Evolutionary conservation across 2,113 vertebrate genomes (phyloP), one percentile per base, ranked within the genome.

Genomic region (Calypte anna): DNA sequence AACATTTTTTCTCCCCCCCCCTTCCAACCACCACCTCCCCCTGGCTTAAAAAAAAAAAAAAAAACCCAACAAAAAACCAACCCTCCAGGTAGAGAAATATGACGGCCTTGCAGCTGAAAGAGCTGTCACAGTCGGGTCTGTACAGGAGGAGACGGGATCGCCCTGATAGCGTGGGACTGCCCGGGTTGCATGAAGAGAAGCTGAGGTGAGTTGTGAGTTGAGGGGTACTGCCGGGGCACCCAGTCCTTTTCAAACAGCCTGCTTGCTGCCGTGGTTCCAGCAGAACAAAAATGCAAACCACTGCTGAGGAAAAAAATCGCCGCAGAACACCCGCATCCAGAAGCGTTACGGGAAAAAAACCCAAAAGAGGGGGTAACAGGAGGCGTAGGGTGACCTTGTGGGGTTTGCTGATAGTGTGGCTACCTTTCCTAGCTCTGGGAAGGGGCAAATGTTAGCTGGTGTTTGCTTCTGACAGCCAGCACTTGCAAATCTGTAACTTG

Each of bases 91-190:
- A 93, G 90, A 93, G 92, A 84, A 97, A 93, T 91, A 99, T 99
- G 99, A 99, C 97, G 94, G 96, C 98, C 72, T 90, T 99, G 92
- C 98, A 98, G 97, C 98, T 99, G 92, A 99, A 99, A 95, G 99
- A 99, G 97, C 97, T 99, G 96, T 98, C 98, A 57, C 98, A 99
- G 55, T 99, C 99, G 23, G 98, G 98, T 94, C 98, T 99, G 95
- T 99, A 99, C 98, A 97, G 99, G 91, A 98, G 99, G 76, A 98
- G 99, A 96, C 98, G 98, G 86, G 99, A 99, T 93, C 98, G 98
- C 44, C 98, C 99, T 4, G 98, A 99, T 92, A 99, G 98, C 88
- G 94, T 98, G 97, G 98, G 97, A 90, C 88, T 96, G 44, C 96
- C 93, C 8, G 97, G 97, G 88, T 92, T 97, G 10, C 97, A 97